Percentiles rank a stretch among this genome's conserved stretches.
Evolutionary conservation across 2,113 vertebrate genomes (phyloP).

Genomic region (Tricholaema leucomelas): DNA sequence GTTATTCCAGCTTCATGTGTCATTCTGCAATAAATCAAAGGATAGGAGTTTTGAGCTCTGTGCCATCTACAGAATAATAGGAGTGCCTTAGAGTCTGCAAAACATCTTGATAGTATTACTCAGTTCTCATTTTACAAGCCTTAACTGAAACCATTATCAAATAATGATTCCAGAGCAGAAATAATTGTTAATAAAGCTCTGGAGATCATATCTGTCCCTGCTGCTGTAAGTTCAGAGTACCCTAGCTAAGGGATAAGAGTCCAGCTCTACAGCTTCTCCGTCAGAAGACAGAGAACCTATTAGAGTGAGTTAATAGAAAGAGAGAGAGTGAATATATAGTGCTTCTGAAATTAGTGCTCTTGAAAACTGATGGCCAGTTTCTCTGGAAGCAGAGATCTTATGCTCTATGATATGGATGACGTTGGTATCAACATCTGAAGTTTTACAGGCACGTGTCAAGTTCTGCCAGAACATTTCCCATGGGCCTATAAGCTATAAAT

Average conservation of each 20-base stretch:
- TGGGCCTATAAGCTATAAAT: not conserved
- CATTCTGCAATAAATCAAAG: not conserved
- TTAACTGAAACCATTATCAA: slow-evolving; percentile 35
- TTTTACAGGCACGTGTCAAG: not conserved
- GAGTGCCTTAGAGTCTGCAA: not conserved
- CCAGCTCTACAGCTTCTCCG: not conserved
- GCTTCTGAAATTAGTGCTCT: not conserved
- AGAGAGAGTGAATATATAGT: not conserved
- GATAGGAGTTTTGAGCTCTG: not conserved
- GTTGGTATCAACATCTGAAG: not conserved
- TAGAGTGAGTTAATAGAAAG: not conserved
- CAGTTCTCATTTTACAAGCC: slow-evolving; percentile 12
- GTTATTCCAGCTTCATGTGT: not conserved
- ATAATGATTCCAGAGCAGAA: slow-evolving; percentile 17
- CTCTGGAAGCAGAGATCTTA: not conserved
- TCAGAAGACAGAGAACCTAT: not conserved
- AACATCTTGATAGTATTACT: not conserved
- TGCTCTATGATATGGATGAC: not conserved
- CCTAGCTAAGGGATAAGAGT: not conserved
- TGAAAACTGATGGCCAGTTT: not conserved
- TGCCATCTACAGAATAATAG: not conserved
- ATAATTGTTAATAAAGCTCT: not conserved
- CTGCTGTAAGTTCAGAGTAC: not conserved
- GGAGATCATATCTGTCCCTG: not conserved
- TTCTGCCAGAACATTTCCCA: not conserved